Evolutionary conservation across 2,888 invertebrate species (phyloP).

Genomic region (Ganaspis brasiliensis): DNA sequence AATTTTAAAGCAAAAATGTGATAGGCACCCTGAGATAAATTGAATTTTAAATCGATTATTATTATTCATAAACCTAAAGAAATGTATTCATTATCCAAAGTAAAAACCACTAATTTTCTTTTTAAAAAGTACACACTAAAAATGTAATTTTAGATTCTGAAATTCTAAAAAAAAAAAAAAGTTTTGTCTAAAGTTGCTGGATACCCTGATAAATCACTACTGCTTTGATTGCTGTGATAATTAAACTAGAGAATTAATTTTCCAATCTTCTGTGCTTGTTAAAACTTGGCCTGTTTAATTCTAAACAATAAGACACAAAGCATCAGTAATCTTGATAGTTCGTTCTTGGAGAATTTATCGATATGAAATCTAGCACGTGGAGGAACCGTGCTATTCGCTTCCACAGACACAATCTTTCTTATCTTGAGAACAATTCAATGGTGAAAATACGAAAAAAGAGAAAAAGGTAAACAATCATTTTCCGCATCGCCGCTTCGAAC

Average conservation of each 20-base stretch:
- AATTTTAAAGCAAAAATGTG: too few relatives aligned
- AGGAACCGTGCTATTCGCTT: conserved; percentile 18
- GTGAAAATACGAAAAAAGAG: conserved; percentile 30
- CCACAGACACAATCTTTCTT: conserved; percentile 33
- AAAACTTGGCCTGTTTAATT: conserved; percentile 10
- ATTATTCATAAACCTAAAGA: too few relatives aligned
- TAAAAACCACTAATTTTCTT: too few relatives aligned
- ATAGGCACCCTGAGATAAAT: too few relatives aligned
- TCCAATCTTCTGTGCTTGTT: neutral
- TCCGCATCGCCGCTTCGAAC: conserved; percentile 40
- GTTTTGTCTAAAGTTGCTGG: neutral
- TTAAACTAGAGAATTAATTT: neutral
- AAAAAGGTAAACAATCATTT: conserved; percentile 41
- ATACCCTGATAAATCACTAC: neutral
- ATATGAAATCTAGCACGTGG: conserved; percentile 37
- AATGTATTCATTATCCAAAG: too few relatives aligned
- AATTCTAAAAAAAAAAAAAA: too few relatives aligned
- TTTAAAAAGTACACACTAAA: too few relatives aligned
- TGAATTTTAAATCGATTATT: too few relatives aligned
- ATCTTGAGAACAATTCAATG: conserved; percentile 33
- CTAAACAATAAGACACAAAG: conserved; percentile 25
- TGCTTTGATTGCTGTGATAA: conserved; percentile 14
- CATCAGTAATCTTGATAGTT: conserved; percentile 42
- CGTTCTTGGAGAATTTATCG: conserved; percentile 38
- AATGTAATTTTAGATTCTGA: too few relatives aligned